Conservation (phyloP, 2,888 invertebrate genomes). For the Galerucella calmariensis region DNA sequence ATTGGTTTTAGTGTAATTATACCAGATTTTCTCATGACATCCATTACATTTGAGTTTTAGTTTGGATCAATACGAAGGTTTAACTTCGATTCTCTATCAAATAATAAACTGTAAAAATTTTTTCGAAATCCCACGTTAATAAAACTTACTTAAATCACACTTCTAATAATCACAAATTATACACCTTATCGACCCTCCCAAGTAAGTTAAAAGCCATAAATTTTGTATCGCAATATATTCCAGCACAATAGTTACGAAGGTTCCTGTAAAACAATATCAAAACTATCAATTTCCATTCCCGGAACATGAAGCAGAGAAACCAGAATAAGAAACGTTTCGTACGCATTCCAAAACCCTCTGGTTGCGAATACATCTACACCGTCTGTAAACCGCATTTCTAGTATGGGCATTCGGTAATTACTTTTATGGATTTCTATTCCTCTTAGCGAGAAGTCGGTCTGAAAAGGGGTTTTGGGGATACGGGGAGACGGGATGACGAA, state of each 20-base stretch:
- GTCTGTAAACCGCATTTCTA: conserved; percentile 32
- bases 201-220: too few species aligned
- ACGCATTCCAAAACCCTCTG: conserved; percentile 26
- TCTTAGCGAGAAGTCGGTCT: conserved; percentile 31
- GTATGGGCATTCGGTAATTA: conserved; percentile 33
- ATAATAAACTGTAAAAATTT: too few species aligned
- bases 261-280: neutral
- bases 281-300: conserved; percentile 19
- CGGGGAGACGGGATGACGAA: conserved; percentile 2
- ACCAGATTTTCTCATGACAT: too few species aligned
- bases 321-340: conserved; percentile 19
- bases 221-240: too few species aligned
- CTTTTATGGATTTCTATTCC: conserved; percentile 27
- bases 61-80: too few species aligned
- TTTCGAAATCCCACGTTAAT: too few species aligned
- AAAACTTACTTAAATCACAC: too few species aligned
- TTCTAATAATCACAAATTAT: too few species aligned
- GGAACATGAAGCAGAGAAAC: neutral
- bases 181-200: too few species aligned
- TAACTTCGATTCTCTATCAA: too few species aligned
- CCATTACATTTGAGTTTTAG: too few species aligned
- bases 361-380: conserved; percentile 24
- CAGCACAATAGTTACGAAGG: neutral
- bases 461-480: conserved; percentile 17
- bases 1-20: too few species aligned